Evolutionary conservation across 2,113 vertebrate genomes (phyloP).

Genomic region (Edolisoma coerulescens): DNA sequence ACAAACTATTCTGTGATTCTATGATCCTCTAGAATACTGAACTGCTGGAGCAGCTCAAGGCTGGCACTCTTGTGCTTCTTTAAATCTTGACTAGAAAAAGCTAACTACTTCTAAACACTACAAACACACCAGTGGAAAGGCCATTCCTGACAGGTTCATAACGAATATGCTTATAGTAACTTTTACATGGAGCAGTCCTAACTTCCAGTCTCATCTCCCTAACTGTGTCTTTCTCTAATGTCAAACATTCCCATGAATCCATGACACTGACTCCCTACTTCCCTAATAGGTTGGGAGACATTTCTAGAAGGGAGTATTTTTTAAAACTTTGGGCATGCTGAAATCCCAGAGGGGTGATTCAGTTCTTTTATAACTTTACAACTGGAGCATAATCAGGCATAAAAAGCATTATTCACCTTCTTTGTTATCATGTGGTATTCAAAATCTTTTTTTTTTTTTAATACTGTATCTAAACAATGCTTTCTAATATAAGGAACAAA

Average conservation of each 20-base stretch:
- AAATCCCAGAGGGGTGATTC: not conserved
- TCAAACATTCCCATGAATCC: not conserved
- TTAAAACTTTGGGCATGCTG: rapidly evolving
- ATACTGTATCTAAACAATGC: not conserved
- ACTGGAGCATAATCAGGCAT: not conserved
- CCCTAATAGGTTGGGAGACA: not conserved
- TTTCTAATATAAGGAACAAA: not conserved
- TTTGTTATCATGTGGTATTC: not conserved
- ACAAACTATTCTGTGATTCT: not conserved
- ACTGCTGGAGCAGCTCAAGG: not conserved
- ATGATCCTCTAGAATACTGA: not conserved
- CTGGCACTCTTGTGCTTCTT: not conserved
- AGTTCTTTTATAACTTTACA: not conserved
- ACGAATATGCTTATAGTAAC: not conserved
- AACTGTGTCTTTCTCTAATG: not conserved
- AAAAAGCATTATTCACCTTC: not conserved
- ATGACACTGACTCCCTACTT: rapidly evolving
- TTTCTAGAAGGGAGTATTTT: not conserved
- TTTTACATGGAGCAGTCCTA: not conserved
- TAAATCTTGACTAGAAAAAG: not conserved
- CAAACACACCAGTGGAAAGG: not conserved
- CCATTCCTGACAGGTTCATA: not conserved
- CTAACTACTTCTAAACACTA: not conserved
- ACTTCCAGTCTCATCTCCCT: not conserved
- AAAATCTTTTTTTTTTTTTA: not conserved